Evolutionary conservation across 2,888 invertebrate genomes (phyloP).

Genomic region (Aphodius sticticus): DNA sequence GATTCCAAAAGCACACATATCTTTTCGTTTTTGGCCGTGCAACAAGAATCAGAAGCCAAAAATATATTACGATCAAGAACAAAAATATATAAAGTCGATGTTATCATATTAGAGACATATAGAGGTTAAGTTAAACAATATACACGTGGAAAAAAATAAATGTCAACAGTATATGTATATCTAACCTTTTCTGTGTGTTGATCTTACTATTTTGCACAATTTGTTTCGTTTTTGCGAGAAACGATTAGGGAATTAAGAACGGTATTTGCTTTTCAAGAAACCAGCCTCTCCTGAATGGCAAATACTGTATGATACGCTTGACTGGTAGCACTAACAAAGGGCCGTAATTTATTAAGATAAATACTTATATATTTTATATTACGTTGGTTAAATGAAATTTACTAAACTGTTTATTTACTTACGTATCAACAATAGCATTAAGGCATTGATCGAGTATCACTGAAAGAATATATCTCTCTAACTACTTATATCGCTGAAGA

Average conservation of each 20-base stretch:
- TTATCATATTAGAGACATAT: not conserved
- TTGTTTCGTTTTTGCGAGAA: not conserved
- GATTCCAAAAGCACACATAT: conserved; percentile 15
- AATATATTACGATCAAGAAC: not conserved
- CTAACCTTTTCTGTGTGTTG: not conserved
- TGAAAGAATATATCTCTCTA: conserved; percentile 5
- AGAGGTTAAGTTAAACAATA: not conserved
- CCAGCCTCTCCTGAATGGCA: conserved; percentile 19
- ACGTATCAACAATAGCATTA: not conserved
- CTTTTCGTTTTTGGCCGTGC: not conserved
- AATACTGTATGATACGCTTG: not conserved
- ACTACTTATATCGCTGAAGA: conserved; percentile 10
- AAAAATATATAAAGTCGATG: not conserved
- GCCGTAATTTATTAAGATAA: not conserved
- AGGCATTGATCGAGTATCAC: not conserved
- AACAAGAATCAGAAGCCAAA: not conserved
- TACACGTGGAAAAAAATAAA: conserved; percentile 17
- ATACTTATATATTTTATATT: conserved; percentile 4
- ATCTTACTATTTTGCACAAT: not conserved
- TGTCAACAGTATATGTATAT: conserved; percentile 1
- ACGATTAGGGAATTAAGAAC: not conserved
- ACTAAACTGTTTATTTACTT: not conserved
- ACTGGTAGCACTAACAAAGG: not conserved
- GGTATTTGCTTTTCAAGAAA: conserved; percentile 13
- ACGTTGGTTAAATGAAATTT: not conserved